Evolutionary conservation across 2,797 vertebrate species (phyloP).

Genomic region (Alcedo quadribrachys): DNA sequence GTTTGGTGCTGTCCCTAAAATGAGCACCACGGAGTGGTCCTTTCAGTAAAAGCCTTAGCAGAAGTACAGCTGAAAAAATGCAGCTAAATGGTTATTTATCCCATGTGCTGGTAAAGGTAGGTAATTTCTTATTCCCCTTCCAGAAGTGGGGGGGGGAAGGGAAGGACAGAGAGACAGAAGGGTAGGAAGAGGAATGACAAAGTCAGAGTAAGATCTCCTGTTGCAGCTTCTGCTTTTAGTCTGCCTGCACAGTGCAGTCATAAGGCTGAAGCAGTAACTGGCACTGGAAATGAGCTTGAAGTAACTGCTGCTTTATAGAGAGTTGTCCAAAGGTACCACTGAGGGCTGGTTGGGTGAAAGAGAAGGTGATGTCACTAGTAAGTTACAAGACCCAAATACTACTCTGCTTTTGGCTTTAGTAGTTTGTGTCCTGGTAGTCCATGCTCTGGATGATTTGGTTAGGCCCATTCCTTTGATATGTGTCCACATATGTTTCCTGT

Average conservation of each 20-base stretch:
- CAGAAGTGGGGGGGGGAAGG: neutral
- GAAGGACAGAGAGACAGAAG: neutral
- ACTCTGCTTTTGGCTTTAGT: neutral
- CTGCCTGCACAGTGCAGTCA: neutral
- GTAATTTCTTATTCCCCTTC: neutral
- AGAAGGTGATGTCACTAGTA: neutral
- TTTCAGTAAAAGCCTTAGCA: neutral
- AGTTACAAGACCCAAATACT: neutral
- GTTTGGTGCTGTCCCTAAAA: neutral
- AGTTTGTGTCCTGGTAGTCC: neutral
- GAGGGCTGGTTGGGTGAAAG: neutral
- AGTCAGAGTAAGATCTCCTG: neutral
- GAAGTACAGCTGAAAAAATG: neutral
- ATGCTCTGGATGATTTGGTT: neutral
- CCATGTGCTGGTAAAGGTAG: neutral
- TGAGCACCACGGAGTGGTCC: neutral
- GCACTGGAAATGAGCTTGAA: neutral
- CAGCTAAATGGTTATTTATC: neutral
- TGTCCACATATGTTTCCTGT: neutral
- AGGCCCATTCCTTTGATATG: neutral
- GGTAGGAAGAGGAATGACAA: neutral
- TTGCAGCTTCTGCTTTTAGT: neutral
- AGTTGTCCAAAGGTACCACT: neutral
- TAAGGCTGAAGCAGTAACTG: neutral
- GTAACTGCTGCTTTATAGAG: neutral